These are phyloP conservation scores for Rousettus leschenaultii DNA, from an alignment of 2,113 vertebrate genomes.

Conservation along the genomic window DNA sequence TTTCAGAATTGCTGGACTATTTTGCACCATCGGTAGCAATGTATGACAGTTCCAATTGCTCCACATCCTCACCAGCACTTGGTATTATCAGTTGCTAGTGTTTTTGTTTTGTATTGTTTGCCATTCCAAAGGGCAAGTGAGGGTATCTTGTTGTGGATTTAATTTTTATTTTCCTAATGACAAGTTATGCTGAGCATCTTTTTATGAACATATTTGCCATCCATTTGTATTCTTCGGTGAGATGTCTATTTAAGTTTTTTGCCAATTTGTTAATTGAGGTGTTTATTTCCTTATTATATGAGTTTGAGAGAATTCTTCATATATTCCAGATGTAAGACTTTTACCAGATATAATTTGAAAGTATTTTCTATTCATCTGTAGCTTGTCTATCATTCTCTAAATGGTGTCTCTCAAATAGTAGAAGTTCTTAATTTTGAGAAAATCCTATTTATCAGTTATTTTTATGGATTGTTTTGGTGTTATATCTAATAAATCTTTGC, in stretches of 20 bases:
- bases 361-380: neutral
- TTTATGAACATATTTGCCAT: neutral
- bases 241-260: neutral
- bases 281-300: constrained; percentile 15
- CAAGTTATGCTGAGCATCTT: neutral
- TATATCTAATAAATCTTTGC: neutral
- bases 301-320: neutral
- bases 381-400: neutral
- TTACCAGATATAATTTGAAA: neutral
- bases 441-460: neutral
- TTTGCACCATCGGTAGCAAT: neutral
- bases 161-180: neutral
- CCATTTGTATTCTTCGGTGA: neutral
- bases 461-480: neutral
- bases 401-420: neutral
- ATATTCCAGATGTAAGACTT: neutral
- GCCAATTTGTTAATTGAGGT: neutral
- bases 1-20: neutral
- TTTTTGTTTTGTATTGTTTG: constrained; percentile 28
- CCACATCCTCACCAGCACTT: neutral
- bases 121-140: neutral
- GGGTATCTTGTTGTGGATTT: neutral
- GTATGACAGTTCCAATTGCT: neutral
- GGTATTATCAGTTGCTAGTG: neutral
- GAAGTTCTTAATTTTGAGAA: constrained; percentile 20